Percentiles rank a stretch among this genome's conserved stretches.
These are phyloP conservation scores for Eulemur coronatus DNA, from an alignment of 2,797 vertebrate species.

Conservation along the genomic window DNA sequence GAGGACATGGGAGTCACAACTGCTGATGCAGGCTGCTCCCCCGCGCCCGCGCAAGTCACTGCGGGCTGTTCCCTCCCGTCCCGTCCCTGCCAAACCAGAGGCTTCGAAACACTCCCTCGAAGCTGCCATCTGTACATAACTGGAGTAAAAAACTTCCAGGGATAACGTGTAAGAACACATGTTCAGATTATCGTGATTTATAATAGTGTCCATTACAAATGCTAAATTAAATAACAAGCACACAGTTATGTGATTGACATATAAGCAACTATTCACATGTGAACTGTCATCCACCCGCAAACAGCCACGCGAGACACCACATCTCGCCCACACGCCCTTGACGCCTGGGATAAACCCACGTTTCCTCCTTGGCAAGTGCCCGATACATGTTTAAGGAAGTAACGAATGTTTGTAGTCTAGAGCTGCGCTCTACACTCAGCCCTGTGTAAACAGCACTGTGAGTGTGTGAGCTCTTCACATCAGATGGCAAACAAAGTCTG, in stretches of 20 bases:
- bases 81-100: constrained; percentile 20
- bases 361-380: constrained; percentile 18
- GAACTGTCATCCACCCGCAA: background rate
- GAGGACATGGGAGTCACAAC: background rate
- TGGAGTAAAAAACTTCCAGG: constrained; percentile 36
- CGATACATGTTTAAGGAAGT: constrained; percentile 22
- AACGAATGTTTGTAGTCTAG: constrained; percentile 9
- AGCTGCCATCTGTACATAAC: constrained; percentile 27
- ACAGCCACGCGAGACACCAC: background rate
- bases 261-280: background rate
- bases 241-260: background rate
- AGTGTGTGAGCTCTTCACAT: constrained; percentile 12
- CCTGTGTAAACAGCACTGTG: constrained; percentile 50
- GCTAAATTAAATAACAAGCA: constrained; percentile 51
- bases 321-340: background rate
- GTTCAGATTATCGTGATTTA: constrained; percentile 56
- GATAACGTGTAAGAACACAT: constrained; percentile 66
- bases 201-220: constrained; percentile 1
- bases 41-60: constrained; percentile 58
- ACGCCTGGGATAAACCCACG: background rate
- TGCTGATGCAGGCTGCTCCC: background rate
- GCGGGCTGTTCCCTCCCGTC: background rate
- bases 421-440: constrained; percentile 30
- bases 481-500: constrained; percentile 53
- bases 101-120: constrained; percentile 13